Percentiles rank a stretch among this genome's conserved stretches.
Conservation (phyloP, 2,113 vertebrate species). For the Lonchura striata region DNA sequence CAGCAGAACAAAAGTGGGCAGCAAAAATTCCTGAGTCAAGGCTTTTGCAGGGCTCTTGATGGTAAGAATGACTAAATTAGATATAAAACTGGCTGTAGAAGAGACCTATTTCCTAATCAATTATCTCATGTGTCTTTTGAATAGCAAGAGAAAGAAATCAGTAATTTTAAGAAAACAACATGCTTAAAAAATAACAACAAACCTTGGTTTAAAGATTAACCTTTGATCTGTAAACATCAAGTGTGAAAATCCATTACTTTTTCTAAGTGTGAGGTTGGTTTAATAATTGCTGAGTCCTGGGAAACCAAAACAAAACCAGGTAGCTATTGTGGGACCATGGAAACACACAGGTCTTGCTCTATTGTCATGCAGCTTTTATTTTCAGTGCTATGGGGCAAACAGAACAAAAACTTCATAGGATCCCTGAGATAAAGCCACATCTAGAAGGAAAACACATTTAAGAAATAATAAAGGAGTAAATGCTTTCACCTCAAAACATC, state of each 20-base stretch:
- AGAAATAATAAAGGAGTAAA: background rate
- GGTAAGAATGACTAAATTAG: background rate
- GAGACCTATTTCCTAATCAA: background rate
- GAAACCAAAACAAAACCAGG: background rate
- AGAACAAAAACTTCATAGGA: background rate
- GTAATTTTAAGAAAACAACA: background rate
- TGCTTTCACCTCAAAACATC: background rate
- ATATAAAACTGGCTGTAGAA: background rate
- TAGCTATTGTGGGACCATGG: background rate
- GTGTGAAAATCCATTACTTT: background rate
- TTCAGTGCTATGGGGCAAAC: rapidly evolving
- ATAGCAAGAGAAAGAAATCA: background rate
- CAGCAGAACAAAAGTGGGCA: background rate
- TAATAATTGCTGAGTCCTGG: background rate
- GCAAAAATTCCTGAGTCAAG: background rate
- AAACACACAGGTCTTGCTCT: background rate
- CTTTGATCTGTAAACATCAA: background rate
- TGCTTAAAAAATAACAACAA: background rate
- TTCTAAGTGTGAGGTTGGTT: background rate
- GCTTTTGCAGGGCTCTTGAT: background rate
- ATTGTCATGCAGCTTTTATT: background rate
- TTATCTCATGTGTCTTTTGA: background rate
- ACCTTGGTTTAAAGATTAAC: background rate
- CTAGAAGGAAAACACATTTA: background rate
- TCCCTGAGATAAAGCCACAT: background rate